A percentile compares a stretch with the other conserved stretches of the same genome.
phyloP scores from a whole-genome alignment of 2,888 invertebrate species.

The Seladonia tumulorum region DNA sequence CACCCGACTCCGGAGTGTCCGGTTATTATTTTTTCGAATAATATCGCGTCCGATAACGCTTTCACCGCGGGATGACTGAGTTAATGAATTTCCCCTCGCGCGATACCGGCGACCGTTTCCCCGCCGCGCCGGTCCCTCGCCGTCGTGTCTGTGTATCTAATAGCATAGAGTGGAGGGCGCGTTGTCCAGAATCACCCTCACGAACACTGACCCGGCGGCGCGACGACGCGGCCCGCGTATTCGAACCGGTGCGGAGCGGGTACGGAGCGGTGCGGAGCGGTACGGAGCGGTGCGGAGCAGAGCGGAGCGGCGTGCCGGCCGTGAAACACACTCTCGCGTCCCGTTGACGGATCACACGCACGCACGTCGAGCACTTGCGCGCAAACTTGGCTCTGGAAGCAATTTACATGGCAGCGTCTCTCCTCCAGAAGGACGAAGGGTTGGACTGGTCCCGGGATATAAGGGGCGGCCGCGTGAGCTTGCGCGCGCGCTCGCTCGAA shows the following conservation, averaged over 20 bases:
- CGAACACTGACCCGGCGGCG: conserved; percentile 49
- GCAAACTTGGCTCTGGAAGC: conserved; percentile 77
- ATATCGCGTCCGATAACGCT: conserved; percentile 77
- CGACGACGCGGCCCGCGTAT: conserved; percentile 15
- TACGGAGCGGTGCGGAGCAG: too few relatives aligned
- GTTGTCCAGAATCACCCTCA: conserved; percentile 73
- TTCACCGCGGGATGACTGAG: conserved; percentile 76
- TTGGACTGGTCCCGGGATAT: conserved; percentile 31
- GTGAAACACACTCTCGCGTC: conserved; percentile 29
- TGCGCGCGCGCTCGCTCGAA: conserved; percentile 35
- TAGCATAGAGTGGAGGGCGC: conserved; percentile 63
- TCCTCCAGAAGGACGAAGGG: conserved; percentile 64
- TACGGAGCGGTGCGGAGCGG: neutral
- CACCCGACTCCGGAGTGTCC: neutral
- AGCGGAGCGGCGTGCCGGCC: neutral
- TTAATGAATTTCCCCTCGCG: conserved; percentile 79
- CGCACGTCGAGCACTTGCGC: conserved; percentile 68
- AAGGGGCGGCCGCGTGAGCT: conserved; percentile 33
- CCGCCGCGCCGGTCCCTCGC: neutral
- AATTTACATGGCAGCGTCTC: conserved; percentile 82
- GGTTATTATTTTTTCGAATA: conserved; percentile 60
- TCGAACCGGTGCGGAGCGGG: neutral
- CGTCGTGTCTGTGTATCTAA: conserved; percentile 62
- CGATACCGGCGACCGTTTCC: conserved; percentile 15
- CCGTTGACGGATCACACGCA: conserved; percentile 40